Conservation (phyloP, 1,140 invertebrate species). For the Grapholita molesta region DNA sequence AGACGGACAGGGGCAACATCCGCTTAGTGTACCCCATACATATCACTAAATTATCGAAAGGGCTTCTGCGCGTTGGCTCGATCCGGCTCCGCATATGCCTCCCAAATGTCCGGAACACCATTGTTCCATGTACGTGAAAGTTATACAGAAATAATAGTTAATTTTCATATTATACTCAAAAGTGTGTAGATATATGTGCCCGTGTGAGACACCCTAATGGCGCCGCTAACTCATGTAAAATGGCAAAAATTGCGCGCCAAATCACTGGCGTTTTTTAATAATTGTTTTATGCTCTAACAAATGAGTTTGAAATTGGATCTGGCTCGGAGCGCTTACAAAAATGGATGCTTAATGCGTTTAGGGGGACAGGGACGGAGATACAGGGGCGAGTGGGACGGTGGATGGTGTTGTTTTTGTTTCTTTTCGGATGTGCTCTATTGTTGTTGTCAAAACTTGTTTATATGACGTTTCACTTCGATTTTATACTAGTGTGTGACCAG, state of each 20-base stretch:
- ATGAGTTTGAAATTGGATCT: slow-evolving; percentile 76
- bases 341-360: slow-evolving; percentile 74
- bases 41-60: too few relatives aligned
- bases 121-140: too few relatives aligned
- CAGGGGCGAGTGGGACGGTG: slow-evolving; percentile 19
- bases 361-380: slow-evolving; percentile 46
- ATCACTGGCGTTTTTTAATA: slow-evolving; percentile 76
- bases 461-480: neutral
- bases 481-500: too few relatives aligned
- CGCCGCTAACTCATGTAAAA: slow-evolving; percentile 51
- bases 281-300: slow-evolving; percentile 77
- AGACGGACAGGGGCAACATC: too few relatives aligned
- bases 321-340: slow-evolving; percentile 73
- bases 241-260: slow-evolving; percentile 63
- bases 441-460: neutral
- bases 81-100: too few relatives aligned
- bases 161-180: too few relatives aligned
- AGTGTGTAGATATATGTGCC: neutral
- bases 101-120: too few relatives aligned
- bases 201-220: neutral
- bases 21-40: too few relatives aligned
- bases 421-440: slow-evolving; percentile 1
- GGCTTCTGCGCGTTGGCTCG: too few relatives aligned
- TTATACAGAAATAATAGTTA: too few relatives aligned
- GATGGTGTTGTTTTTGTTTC: slow-evolving; percentile 21